Evolutionary conservation across 2,888 invertebrate genomes (phyloP), one percentile per base, ranked within the genome.

Genomic region (Galerucella pusilla): DNA sequence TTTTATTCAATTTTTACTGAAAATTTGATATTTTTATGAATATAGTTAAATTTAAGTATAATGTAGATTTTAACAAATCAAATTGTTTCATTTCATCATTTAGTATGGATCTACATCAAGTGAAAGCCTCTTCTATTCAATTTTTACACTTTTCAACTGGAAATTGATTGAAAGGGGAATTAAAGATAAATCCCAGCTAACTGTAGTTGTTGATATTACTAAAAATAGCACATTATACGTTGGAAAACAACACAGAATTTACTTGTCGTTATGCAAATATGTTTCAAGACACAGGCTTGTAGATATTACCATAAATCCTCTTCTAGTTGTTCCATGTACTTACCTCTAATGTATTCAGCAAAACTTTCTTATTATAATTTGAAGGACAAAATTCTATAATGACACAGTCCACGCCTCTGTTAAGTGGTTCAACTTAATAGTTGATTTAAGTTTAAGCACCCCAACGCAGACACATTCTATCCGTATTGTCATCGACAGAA

Each of bases 401-500:
- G 12, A 60, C 46, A 54, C 46, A 54, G n/a, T 63, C 68, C 69
- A 60, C 70, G 67, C 42, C 68, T 68, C 42, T 61, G 67, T 16
- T 71, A 71, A 71, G 49, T 63, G 57, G 20, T 52, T 66, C n/a
- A 68, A 14, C 42, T 70, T 68, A 59, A 73, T 61, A 60, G 69
- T 64, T 70, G 74, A 74, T 72, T 77, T 60, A 71, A 74, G 12
- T 75, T 64, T 69, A 77, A 66, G 69, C 67, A 74, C 54, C 72
- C 67, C n/a, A 57, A 57, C 60, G 70, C 65, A 70, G 66, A 73
- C 45, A 64, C 16, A 64, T 42, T 45, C 64, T 64, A 46, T 45
- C 14, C 64, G 16, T 64, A 25, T 45, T 64, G 76, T 78, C 76
- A 76, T 75, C 73, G 61, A 64, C 78, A 76, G 78, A 71, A 78